A percentile compares a stretch with the other conserved stretches of the same genome.
Evolutionary conservation across 2,888 invertebrate species (phyloP).

Genomic region (Pachydiplax longipennis): DNA sequence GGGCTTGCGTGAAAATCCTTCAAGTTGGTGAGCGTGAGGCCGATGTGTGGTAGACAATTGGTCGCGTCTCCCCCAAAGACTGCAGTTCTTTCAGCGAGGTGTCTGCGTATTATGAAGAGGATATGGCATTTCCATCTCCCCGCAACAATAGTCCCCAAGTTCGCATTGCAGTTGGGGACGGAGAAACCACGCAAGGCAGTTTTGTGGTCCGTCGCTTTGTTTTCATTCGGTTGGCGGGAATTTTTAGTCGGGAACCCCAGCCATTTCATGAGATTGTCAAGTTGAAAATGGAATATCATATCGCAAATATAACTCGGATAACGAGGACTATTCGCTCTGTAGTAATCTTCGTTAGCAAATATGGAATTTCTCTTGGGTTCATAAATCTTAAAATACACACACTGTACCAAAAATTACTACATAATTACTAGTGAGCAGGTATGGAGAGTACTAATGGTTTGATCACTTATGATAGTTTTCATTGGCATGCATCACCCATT

Average conservation of each 20-base stretch:
- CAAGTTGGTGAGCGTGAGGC: not conserved
- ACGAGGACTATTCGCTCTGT: too few species aligned
- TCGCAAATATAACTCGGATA: too few species aligned
- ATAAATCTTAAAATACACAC: too few species aligned
- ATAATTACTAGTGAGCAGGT: too few species aligned
- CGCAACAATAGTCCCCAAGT: not conserved
- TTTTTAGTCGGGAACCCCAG: not conserved
- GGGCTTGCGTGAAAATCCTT: not conserved
- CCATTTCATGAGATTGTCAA: too few species aligned
- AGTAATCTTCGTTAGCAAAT: too few species aligned
- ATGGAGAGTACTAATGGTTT: too few species aligned
- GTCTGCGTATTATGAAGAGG: not conserved
- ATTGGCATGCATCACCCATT: too few species aligned
- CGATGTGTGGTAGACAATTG: not conserved
- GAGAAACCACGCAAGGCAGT: not conserved
- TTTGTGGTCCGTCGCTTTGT: not conserved
- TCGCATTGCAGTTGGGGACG: not conserved
- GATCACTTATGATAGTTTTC: too few species aligned
- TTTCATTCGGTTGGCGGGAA: not conserved
- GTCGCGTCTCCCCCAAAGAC: not conserved
- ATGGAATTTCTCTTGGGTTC: too few species aligned
- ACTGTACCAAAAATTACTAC: too few species aligned
- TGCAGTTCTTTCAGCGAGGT: not conserved
- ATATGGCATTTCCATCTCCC: not conserved
- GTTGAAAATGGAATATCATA: too few species aligned